A percentile compares a stretch with the other conserved stretches of the same genome.
Evolutionary conservation across 2,888 invertebrate genomes (phyloP).

Genomic region (Nowickia ferox): DNA sequence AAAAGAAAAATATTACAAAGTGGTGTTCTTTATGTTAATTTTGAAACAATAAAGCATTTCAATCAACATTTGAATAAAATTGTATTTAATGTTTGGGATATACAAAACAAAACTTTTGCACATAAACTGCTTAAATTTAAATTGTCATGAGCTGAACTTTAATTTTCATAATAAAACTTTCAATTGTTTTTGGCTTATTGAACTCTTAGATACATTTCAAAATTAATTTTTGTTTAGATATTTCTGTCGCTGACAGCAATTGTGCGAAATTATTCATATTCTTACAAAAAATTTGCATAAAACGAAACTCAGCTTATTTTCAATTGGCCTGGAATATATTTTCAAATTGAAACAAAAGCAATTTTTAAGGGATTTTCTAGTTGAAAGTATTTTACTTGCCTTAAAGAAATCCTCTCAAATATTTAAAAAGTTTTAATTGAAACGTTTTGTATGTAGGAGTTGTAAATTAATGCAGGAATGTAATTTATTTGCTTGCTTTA

Average conservation of each 20-base stretch:
- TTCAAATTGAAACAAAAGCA: no score
- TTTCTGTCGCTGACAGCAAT: neutral
- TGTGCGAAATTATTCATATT: neutral
- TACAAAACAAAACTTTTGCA: neutral
- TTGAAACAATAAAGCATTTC: neutral
- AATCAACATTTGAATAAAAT: neutral
- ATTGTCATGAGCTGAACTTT: no score
- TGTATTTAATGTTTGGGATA: no score
- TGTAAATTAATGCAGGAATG: no score
- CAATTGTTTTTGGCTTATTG: neutral
- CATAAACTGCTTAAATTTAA: neutral
- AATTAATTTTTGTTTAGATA: neutral
- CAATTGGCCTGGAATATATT: neutral
- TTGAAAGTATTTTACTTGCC: no score
- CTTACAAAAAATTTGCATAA: constrained; percentile 4
- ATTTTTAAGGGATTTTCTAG: no score
- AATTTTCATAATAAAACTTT: neutral
- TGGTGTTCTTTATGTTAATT: neutral
- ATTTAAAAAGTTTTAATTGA: no score
- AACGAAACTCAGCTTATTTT: neutral
- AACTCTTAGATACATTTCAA: neutral
- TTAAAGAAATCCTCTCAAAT: no score
- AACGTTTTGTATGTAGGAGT: no score
- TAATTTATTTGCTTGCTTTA: no score
- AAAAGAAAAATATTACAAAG: no score